Evolutionary conservation across 2,888 invertebrate species (phyloP).

Genomic region (Calameuta pallipes): DNA sequence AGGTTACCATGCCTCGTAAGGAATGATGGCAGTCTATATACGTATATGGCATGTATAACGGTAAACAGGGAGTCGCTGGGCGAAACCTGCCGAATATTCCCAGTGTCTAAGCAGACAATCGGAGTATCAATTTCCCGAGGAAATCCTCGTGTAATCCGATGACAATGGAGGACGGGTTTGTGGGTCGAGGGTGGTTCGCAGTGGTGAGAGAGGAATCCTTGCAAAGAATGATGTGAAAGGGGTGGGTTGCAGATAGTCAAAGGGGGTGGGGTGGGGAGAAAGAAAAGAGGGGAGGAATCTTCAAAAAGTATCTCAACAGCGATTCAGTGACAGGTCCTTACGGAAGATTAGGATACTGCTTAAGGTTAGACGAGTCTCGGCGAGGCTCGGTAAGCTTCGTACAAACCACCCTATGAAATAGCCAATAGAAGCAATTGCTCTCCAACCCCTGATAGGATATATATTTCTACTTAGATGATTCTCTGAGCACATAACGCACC

Average conservation of each 20-base stretch:
- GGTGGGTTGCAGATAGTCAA: too few relatives aligned
- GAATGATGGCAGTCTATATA: not conserved
- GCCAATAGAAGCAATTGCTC: constrained; percentile 27
- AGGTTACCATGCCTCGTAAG: not conserved
- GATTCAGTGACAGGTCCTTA: constrained; percentile 20
- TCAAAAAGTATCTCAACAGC: not conserved
- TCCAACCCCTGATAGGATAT: constrained; percentile 24
- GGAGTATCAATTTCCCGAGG: constrained; percentile 54
- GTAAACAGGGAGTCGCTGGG: not conserved
- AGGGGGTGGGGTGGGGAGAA: not conserved
- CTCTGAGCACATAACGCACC: not conserved
- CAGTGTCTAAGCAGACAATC: constrained; percentile 38
- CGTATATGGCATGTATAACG: not conserved
- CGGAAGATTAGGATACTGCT: constrained; percentile 12
- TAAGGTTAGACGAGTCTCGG: not conserved
- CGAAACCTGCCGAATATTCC: not conserved
- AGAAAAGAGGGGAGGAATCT: not conserved
- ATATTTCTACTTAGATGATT: constrained; percentile 33
- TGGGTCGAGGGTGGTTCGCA: constrained; percentile 30
- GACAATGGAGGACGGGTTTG: constrained; percentile 41
- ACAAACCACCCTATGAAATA: constrained; percentile 27
- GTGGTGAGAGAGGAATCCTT: constrained; percentile 25
- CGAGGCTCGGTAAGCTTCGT: not conserved
- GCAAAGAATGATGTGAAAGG: constrained; percentile 19
- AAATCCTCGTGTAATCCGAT: constrained; percentile 55